Conservation (phyloP, 1,140 invertebrate species). For the Zelostemma sp. region DNA sequence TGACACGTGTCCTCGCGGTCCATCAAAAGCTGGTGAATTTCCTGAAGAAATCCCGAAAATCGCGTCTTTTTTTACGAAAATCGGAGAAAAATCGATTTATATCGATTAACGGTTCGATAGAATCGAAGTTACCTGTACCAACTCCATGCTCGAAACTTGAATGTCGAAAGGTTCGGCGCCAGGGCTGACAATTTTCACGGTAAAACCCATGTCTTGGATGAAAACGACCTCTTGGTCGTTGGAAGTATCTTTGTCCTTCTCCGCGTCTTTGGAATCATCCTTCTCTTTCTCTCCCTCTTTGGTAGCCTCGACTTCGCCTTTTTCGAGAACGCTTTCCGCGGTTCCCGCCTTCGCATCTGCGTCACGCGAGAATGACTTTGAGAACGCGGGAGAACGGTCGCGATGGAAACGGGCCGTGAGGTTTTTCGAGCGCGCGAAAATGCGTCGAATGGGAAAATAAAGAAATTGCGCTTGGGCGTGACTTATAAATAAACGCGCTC, state of each 20-base stretch:
- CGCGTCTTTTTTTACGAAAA: background rate
- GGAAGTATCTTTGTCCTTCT: constrained; percentile 63
- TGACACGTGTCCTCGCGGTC: constrained; percentile 98
- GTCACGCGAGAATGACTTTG: constrained; percentile 1
- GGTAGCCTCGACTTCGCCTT: constrained; percentile 71
- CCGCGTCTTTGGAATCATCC: constrained; percentile 62
- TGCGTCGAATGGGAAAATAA: too few species aligned
- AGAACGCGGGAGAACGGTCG: constrained; percentile 5
- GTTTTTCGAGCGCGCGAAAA: too few species aligned
- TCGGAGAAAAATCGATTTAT: background rate
- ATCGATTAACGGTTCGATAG: too few species aligned
- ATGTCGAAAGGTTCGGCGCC: constrained; percentile 92
- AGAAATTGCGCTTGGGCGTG: constrained; percentile 51
- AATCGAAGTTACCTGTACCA: constrained; percentile 80
- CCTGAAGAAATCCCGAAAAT: constrained; percentile 67
- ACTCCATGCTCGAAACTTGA: constrained; percentile 96
- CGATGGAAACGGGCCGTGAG: constrained; percentile 11
- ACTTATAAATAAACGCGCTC: constrained; percentile 67
- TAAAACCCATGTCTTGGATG: constrained; percentile 94
- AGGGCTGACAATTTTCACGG: constrained; percentile 90
- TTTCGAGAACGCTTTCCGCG: constrained; percentile 66
- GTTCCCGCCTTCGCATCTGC: constrained; percentile 56
- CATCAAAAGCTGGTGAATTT: constrained; percentile 98
- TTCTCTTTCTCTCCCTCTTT: constrained; percentile 68
- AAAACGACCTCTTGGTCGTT: constrained; percentile 86